Conservation (phyloP, 2,888 invertebrate species). For the Amiota minor region DNA sequence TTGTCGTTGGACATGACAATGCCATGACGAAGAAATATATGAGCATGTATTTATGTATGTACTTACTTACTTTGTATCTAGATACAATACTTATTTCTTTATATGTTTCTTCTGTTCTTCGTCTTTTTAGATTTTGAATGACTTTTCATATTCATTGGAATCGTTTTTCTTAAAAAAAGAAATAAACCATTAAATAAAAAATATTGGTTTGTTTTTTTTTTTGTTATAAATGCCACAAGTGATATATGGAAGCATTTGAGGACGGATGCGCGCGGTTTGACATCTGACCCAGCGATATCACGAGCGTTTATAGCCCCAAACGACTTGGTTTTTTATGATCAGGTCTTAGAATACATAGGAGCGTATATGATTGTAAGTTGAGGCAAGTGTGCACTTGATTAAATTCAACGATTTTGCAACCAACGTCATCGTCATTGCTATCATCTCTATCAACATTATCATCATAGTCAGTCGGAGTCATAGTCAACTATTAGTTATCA, state of each 20-base stretch:
- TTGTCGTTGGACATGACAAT: conserved; percentile 41
- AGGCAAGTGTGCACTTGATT: conserved; percentile 13
- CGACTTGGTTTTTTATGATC: not conserved
- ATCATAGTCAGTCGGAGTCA: no score
- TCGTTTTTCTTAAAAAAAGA: not conserved
- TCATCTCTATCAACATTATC: no score
- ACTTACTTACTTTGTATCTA: conserved; percentile 10
- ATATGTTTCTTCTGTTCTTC: not conserved
- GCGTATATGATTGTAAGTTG: not conserved
- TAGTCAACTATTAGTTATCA: not conserved
- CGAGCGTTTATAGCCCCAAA: not conserved
- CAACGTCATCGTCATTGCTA: not conserved
- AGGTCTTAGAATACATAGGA: conserved; percentile 8
- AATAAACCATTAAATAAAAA: no score
- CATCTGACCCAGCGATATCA: conserved; percentile 20
- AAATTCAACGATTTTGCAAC: conserved; percentile 22
- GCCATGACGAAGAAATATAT: not conserved
- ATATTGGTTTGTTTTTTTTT: not conserved
- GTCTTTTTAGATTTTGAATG: not conserved
- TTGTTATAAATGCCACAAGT: not conserved
- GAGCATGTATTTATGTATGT: not conserved
- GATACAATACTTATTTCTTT: conserved; percentile 11
- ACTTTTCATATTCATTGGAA: conserved; percentile 1
- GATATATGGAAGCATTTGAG: not conserved
- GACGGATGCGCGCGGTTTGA: conserved; percentile 24